phyloP scores from a whole-genome alignment of 2,113 vertebrate genomes.

The Carlito syrichta region DNA sequence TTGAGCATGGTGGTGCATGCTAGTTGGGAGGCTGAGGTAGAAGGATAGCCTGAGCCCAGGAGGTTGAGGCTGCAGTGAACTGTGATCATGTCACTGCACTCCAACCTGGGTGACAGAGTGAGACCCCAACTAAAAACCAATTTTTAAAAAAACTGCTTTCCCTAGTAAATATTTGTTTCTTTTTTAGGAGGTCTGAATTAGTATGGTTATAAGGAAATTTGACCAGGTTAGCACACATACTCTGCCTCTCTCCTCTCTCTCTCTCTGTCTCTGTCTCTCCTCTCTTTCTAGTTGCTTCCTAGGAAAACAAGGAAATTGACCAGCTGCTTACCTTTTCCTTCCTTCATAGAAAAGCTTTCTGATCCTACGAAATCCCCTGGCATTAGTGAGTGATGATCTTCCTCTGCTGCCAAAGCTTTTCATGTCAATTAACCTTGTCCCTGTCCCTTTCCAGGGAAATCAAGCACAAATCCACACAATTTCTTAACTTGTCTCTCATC shows the following conservation, averaged over 20 bases:
- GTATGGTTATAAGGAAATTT: not conserved
- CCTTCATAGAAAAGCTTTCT: not conserved
- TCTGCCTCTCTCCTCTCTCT: not conserved
- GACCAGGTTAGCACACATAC: not conserved
- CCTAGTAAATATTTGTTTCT: not conserved
- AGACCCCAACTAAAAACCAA: no score
- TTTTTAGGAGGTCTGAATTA: not conserved
- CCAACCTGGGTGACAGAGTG: no score
- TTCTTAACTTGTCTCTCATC: not conserved
- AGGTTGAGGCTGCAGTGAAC: no score
- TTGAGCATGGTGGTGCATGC: no score
- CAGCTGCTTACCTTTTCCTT: not conserved
- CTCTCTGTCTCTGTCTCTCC: no score
- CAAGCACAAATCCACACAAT: not conserved
- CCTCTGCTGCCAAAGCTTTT: not conserved
- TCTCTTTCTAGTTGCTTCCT: not conserved
- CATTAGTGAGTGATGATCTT: not conserved
- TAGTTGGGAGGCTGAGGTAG: no score
- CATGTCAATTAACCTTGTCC: not conserved
- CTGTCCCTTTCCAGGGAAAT: not conserved
- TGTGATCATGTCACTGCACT: no score
- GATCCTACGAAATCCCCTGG: not conserved
- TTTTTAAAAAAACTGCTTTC: no score
- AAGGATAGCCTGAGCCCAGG: no score
- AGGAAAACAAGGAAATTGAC: not conserved